Evolutionary conservation across 1,140 invertebrate genomes (phyloP).

Genomic region (Leptopilina boulardi): DNA sequence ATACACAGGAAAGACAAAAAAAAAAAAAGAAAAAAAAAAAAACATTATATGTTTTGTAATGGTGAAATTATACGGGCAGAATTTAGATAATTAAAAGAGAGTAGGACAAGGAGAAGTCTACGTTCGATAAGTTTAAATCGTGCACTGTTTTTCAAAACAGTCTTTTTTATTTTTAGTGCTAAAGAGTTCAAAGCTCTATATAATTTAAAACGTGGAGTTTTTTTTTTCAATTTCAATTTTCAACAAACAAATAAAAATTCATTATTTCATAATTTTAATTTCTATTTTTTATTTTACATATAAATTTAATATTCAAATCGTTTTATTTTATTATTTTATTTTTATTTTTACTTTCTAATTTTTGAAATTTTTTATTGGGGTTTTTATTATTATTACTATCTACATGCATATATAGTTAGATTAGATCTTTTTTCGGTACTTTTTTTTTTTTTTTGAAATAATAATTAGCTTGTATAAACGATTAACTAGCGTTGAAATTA

Average conservation of each 20-base stretch:
- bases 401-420: neutral
- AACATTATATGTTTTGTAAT: neutral
- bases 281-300: too few relatives aligned
- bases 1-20: neutral
- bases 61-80: conserved; percentile 23
- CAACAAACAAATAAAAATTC: too few relatives aligned
- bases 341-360: too few relatives aligned
- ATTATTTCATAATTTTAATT: too few relatives aligned
- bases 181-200: neutral
- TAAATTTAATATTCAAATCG: too few relatives aligned
- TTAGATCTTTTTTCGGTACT: neutral
- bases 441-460: neutral
- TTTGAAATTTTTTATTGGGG: too few relatives aligned
- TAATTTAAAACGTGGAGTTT: too few relatives aligned
- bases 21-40: neutral
- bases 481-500: conserved; percentile 8
- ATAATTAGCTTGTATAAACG: neutral
- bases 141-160: conserved; percentile 17
- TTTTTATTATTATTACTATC: too few relatives aligned
- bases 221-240: too few relatives aligned
- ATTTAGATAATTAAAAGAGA: conserved; percentile 27
- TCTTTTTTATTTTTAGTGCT: neutral
- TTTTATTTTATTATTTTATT: too few relatives aligned
- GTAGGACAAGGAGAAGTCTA: conserved; percentile 15
- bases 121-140: conserved; percentile 11